Percentiles rank a stretch among this genome's conserved stretches.
These are phyloP conservation scores for Diorhabda carinulata DNA, from an alignment of 1,140 invertebrate species.

Conservation along the genomic window DNA sequence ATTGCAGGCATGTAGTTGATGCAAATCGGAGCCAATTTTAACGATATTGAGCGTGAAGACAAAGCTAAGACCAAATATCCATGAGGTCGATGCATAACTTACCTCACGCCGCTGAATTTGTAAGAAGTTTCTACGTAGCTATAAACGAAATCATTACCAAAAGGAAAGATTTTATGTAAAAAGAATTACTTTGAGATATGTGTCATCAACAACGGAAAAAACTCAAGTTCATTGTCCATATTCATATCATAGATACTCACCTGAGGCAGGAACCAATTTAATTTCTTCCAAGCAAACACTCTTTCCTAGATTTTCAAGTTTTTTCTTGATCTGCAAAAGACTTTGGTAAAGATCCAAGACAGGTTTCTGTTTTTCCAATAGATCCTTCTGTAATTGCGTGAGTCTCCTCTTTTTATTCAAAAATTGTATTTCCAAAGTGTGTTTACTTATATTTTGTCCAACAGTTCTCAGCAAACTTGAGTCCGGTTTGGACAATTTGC, in stretches of 20 bases:
- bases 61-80: no score
- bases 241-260: not conserved
- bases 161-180: no score
- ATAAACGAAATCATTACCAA: no score
- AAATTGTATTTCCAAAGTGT: slow-evolving; percentile 42
- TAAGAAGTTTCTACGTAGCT: no score
- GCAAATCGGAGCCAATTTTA: no score
- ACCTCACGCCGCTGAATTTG: no score
- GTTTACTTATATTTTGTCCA: slow-evolving; percentile 27
- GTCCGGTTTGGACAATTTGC: slow-evolving; percentile 20
- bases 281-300: slow-evolving; percentile 22
- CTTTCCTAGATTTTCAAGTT: slow-evolving; percentile 39
- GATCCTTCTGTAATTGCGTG: slow-evolving; percentile 35
- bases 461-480: slow-evolving; percentile 18
- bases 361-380: slow-evolving; percentile 38
- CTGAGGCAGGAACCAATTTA: slow-evolving; percentile 12
- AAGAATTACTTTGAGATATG: no score
- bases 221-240: no score
- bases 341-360: slow-evolving; percentile 38
- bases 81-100: no score
- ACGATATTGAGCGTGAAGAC: no score
- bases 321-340: slow-evolving; percentile 39
- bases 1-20: no score
- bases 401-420: slow-evolving; percentile 40
- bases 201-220: no score